Evolutionary conservation across 2,113 vertebrate genomes (phyloP).

Genomic region (Epinephelus fuscoguttatus): DNA sequence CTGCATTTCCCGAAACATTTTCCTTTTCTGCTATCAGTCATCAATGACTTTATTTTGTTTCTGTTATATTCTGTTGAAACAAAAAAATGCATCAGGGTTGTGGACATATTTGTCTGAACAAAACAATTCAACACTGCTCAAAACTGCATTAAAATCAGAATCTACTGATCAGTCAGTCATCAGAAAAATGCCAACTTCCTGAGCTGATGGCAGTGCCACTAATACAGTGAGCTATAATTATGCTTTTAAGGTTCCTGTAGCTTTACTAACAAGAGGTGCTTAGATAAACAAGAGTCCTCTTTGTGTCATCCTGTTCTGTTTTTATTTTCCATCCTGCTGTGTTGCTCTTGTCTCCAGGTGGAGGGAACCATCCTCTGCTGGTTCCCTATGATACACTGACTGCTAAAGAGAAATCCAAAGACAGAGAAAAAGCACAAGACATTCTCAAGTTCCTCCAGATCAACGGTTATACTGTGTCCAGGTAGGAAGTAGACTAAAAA

Average conservation of each 20-base stretch:
- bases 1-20: not conserved
- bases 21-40: not conserved
- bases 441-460: slow-evolving; percentile 98
- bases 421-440: slow-evolving; percentile 96
- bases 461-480: slow-evolving; percentile 93
- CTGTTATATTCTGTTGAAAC: not conserved
- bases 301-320: not conserved
- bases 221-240: too few species aligned
- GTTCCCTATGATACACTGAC: slow-evolving; percentile 97
- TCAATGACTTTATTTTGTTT: not conserved
- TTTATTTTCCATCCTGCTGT: not conserved
- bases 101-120: not conserved
- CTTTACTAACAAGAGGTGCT: not conserved
- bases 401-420: slow-evolving; percentile 97
- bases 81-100: not conserved
- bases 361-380: slow-evolving; percentile 94
- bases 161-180: not conserved
- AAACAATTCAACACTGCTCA: not conserved
- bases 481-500: slow-evolving; percentile 78
- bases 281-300: not conserved
- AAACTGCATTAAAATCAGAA: not conserved
- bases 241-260: too few species aligned
- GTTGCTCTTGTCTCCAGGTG: slow-evolving; percentile 82
- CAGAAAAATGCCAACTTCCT: not conserved
- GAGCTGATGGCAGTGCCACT: too few species aligned